A percentile compares a stretch with the other conserved stretches of the same genome.
phyloP scores from a whole-genome alignment of 1,140 invertebrate species.

The Tetramorium alpestre region DNA sequence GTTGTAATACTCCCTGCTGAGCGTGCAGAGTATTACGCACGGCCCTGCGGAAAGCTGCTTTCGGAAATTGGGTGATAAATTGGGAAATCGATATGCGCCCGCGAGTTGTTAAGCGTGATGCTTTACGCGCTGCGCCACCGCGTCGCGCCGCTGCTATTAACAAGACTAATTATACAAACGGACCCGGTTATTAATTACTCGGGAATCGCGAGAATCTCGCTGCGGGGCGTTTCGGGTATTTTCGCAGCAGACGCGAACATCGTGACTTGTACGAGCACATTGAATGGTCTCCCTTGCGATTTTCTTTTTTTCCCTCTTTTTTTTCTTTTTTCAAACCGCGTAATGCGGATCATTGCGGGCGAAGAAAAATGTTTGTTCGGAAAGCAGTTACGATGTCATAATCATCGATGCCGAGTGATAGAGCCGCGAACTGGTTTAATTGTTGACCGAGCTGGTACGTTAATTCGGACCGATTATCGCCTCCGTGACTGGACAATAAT shows the following conservation, averaged over 20 bases:
- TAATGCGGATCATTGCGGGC: background rate
- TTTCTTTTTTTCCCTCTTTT: background rate
- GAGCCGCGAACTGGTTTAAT: conserved; percentile 17
- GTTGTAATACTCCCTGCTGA: conserved; percentile 28
- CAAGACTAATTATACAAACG: conserved; percentile 56
- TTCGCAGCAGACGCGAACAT: background rate
- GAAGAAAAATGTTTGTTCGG: conserved; percentile 47
- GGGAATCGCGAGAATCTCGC: background rate
- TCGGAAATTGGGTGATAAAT: conserved; percentile 61
- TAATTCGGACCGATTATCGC: conserved; percentile 79
- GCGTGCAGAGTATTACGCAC: conserved; percentile 58
- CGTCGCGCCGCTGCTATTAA: conserved; percentile 39
- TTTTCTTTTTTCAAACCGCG: background rate
- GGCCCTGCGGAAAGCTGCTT: conserved; percentile 58
- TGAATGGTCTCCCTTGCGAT: background rate
- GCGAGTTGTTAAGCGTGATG: conserved; percentile 61
- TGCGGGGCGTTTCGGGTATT: background rate
- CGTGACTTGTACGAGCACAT: background rate
- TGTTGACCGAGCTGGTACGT: conserved; percentile 55
- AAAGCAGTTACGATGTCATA: conserved; percentile 54
- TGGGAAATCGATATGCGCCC: conserved; percentile 59
- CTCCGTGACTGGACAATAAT: conserved; percentile 78
- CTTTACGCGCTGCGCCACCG: conserved; percentile 32
- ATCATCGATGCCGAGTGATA: conserved; percentile 39
- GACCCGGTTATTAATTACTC: conserved; percentile 53